These are phyloP conservation scores for Gambusia yucatana DNA, from an alignment of 2,797 vertebrate species.

Conservation along the genomic window DNA sequence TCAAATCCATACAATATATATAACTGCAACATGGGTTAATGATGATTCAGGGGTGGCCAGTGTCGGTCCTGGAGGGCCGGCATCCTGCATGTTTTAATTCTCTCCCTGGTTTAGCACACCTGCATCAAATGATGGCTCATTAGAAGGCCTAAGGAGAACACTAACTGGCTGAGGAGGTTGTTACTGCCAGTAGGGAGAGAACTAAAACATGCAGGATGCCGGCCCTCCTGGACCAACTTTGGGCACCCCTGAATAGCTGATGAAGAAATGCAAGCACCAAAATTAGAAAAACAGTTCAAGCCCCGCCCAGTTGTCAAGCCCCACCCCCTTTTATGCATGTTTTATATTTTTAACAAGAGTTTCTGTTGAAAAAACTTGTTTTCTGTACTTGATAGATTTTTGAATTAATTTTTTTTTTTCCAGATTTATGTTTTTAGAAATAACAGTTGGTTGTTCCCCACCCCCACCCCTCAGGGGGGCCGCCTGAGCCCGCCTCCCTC, in stretches of 20 bases:
- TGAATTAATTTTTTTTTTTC: accelerated
- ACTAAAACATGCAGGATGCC: too few species aligned
- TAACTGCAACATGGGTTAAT: not conserved
- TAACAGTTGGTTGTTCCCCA: slow-evolving; percentile 21
- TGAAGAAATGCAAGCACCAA: not conserved
- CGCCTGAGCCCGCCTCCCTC: slow-evolving; percentile 58
- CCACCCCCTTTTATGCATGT: not conserved
- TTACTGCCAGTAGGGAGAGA: too few species aligned
- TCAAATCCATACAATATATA: not conserved
- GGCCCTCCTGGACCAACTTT: too few species aligned
- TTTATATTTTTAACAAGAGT: not conserved
- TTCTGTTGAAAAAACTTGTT: not conserved
- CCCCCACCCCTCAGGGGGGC: slow-evolving; percentile 54
- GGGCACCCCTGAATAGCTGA: not conserved
- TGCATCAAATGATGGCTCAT: too few species aligned
- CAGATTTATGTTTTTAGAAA: not conserved
- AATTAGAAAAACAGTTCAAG: not conserved
- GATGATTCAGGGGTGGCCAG: too few species aligned
- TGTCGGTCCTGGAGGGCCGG: too few species aligned
- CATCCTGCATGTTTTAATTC: too few species aligned
- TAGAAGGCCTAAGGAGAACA: too few species aligned
- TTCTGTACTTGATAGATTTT: not conserved
- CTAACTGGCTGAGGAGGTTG: too few species aligned
- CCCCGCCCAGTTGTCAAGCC: slow-evolving; percentile 4
- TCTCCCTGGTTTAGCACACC: too few species aligned